These are phyloP conservation scores for Hippocampus barbouri DNA, from an alignment of 2,113 vertebrate genomes.

Conservation along the genomic window DNA sequence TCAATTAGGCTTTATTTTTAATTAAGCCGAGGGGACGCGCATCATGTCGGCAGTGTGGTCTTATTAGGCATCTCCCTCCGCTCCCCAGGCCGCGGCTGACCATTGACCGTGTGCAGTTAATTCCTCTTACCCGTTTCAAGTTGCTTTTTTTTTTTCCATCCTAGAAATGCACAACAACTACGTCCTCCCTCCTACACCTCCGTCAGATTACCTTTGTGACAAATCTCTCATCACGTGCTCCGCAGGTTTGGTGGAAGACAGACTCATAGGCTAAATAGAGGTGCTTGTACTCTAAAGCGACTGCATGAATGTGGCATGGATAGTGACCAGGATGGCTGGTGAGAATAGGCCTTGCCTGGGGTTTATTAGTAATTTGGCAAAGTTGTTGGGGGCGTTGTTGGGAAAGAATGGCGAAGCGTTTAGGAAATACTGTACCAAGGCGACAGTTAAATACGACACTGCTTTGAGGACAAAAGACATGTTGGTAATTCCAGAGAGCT, in stretches of 20 bases:
- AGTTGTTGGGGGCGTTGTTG: neutral
- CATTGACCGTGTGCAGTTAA: slow-evolving; percentile 32
- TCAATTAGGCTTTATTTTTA: slow-evolving; percentile 37
- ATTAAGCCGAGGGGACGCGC: slow-evolving; percentile 25
- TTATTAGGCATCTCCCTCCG: slow-evolving; percentile 5
- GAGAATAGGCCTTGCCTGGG: slow-evolving; percentile 27
- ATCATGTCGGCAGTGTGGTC: slow-evolving; percentile 8
- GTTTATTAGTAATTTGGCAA: slow-evolving; percentile 32
- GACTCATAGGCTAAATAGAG: slow-evolving; percentile 15
- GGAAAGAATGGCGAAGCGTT: slow-evolving; percentile 12
- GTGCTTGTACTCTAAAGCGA: neutral
- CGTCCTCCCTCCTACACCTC: slow-evolving; percentile 5
- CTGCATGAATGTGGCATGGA: slow-evolving; percentile 16
- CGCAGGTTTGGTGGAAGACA: slow-evolving; percentile 25
- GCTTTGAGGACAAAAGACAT: slow-evolving; percentile 57
- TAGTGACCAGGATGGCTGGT: slow-evolving; percentile 40
- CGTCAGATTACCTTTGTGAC: slow-evolving; percentile 29
- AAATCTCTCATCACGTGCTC: slow-evolving; percentile 18
- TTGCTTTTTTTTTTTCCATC: neutral
- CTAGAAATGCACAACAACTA: neutral
- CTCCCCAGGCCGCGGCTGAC: slow-evolving; percentile 7
- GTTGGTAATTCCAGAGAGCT: slow-evolving; percentile 57
- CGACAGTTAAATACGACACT: slow-evolving; percentile 40
- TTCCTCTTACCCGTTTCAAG: slow-evolving; percentile 12
- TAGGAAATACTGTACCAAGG: slow-evolving; percentile 29